These are phyloP conservation scores for Catharus fuscescens DNA, from an alignment of 2,113 vertebrate genomes.

Conservation along the genomic window DNA sequence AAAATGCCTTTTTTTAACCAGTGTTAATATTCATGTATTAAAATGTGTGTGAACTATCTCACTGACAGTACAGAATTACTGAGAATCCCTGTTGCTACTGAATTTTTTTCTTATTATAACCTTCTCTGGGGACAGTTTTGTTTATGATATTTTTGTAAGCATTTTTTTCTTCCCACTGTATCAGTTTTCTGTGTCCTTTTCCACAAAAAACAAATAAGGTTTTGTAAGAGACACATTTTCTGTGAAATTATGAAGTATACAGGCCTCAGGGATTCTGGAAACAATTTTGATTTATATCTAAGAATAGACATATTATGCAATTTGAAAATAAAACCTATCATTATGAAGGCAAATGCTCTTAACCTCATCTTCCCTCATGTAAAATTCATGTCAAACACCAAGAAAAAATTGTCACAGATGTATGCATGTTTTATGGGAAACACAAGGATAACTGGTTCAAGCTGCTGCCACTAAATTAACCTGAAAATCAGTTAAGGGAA, in stretches of 20 bases:
- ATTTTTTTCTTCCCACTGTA: neutral
- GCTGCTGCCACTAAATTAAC: neutral
- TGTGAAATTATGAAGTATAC: neutral
- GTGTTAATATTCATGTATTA: neutral
- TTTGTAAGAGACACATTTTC: neutral
- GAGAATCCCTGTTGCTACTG: neutral
- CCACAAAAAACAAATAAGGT: neutral
- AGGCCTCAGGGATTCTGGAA: conserved; percentile 25
- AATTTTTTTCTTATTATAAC: neutral
- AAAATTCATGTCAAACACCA: neutral
- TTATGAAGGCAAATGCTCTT: conserved; percentile 40
- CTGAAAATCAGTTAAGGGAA: neutral
- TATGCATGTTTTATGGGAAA: neutral
- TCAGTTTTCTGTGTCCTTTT: neutral
- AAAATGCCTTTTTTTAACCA: neutral
- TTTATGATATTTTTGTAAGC: neutral
- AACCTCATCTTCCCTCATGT: neutral
- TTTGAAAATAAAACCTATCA: conserved; percentile 11
- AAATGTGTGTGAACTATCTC: neutral
- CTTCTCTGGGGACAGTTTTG: neutral
- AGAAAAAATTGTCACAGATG: neutral
- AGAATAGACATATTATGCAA: conserved; percentile 15
- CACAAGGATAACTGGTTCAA: neutral
- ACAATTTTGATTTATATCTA: conserved; percentile 11
- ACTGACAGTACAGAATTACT: neutral